Evolutionary conservation across 1,140 invertebrate genomes (phyloP).

Genomic region (Drosophila insularis): DNA sequence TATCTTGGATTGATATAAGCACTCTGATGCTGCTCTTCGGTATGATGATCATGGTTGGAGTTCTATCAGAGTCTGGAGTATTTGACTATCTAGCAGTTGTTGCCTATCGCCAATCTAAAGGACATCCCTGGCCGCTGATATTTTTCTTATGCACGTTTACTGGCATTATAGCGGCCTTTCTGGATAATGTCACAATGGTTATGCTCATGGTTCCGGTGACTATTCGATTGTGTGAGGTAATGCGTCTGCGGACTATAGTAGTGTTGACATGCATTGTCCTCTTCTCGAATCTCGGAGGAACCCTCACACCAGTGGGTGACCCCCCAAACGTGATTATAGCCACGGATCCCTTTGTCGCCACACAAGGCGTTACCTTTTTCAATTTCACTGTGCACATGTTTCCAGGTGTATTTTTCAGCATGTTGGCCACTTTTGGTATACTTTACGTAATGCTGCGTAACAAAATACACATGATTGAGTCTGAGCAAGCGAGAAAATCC

Average conservation of each 20-base stretch:
- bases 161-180: slow-evolving; percentile 89
- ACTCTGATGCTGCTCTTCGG: slow-evolving; percentile 91
- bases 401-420: too few relatives aligned
- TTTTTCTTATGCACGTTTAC: slow-evolving; percentile 90
- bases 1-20: slow-evolving; percentile 93
- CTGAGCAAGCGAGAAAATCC: too few relatives aligned
- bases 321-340: slow-evolving; percentile 94
- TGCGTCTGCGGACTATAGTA: slow-evolving; percentile 90
- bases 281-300: slow-evolving; percentile 93
- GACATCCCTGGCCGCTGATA: slow-evolving; percentile 91
- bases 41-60: slow-evolving; percentile 94
- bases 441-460: too few relatives aligned
- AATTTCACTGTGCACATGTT: too few relatives aligned
- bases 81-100: slow-evolving; percentile 90
- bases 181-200: slow-evolving; percentile 94
- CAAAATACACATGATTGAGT: too few relatives aligned
- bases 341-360: slow-evolving; percentile 85
- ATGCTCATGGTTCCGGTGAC: slow-evolving; percentile 93
- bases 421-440: too few relatives aligned
- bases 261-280: slow-evolving; percentile 89
- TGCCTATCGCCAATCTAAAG: slow-evolving; percentile 87
- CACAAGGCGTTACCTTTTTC: too few relatives aligned
- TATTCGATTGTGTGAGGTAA: slow-evolving; percentile 92
- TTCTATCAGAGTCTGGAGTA: slow-evolving; percentile 92
- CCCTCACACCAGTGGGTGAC: slow-evolving; percentile 92